Evolutionary conservation across 2,888 invertebrate genomes (phyloP), one percentile per base, ranked within the genome.

Genomic region (Cephus nigrinus): DNA sequence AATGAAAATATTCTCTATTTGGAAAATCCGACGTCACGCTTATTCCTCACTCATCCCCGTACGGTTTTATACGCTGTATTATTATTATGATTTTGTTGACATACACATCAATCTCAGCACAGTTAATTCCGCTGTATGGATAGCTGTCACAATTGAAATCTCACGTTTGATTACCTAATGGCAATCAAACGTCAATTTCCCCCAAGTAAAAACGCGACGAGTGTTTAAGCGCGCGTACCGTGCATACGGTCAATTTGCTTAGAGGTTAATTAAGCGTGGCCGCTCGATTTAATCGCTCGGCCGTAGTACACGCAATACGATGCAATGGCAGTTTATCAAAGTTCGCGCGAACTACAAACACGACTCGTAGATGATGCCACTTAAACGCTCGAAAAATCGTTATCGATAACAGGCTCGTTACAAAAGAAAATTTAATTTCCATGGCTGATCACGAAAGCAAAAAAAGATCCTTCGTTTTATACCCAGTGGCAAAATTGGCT

Each of bases 211-310:
- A 55, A 55, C 55, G 23, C 55, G 55, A 55, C 55, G 55, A 55
- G 55, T 55, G 55, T 55, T 55, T 23, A 5, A 23, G 55, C 55
- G 55, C 55, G 55, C 2, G 9, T 55, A 55, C 55, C 23, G 55
- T 9, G 55, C 55, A 23, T 55, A 55, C 73, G 74, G 77, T 77
- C 77, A 77, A 75, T 77, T 77, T 75, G 40, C 77, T 75, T 40
- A 40, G 30, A 69, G 77, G 68, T 73, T 77, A 71, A 77, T 77
- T 75, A 74, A 36, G 33, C 69, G 36, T 75, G 68, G 74, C 32
- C 35, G 69, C 68, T 77, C 55, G 77, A 77, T 77, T 77, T 74
- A 75, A 77, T 77, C 68, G 69, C 23, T 34, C 69, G 23, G 55
- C 55, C 9, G 55, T 55, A 23, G 23, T 23, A 23, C 23, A 55